Evolutionary conservation across 2,113 vertebrate species (phyloP), one percentile per base, ranked within the genome.

Genomic region (Chlorodrepanis virens): DNA sequence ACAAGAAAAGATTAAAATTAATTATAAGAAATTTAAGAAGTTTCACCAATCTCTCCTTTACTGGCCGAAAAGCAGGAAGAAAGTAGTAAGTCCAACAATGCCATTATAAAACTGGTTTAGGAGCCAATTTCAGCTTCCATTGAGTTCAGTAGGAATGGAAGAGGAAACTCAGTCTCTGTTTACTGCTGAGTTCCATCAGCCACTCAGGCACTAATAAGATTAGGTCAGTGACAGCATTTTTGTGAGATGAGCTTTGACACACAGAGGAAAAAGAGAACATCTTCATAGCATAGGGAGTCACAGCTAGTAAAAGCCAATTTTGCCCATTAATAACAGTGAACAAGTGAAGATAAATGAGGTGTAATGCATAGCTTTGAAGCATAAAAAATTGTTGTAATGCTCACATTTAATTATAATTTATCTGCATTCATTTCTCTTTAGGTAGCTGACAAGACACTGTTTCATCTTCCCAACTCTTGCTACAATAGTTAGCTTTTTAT

Each of bases 391-490:
- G 16, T 42, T 68, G 33, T 69, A 87, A 85, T 89, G 54, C n/a
- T 92, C 65, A 81, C 45, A 76, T 87, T 92, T 92, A 95, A 85
- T 96, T 96, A 82, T 72, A 96, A 89, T 84, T 89, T 91, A 83
- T 89, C 67, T 89, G 33, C 45, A 44, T 89, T 84, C 49, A 69
- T 94, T 97, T 96, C 84, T 96, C 57, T 91, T 96, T 76, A 85
- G 70, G n/a, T 76, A 76, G 20, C 35, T 91, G 93, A 69, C 77
- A 93, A 84, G 74, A 12, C 21, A 35, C 45, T 56, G 17, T 79
- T 95, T 93, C 45, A 91, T 91, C 87, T 89, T 93, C 72, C 57
- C 61, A 61, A 49, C 9, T 9, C 47, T 92, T 23, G 4, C 75
- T 92, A 63, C 60, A 86, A 88, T 70, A 90, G 81, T 83, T 90